Percentiles rank a stretch among this genome's conserved stretches.
Evolutionary conservation across 2,797 vertebrate genomes (phyloP).

Genomic region (Hemitrygon akajei): DNA sequence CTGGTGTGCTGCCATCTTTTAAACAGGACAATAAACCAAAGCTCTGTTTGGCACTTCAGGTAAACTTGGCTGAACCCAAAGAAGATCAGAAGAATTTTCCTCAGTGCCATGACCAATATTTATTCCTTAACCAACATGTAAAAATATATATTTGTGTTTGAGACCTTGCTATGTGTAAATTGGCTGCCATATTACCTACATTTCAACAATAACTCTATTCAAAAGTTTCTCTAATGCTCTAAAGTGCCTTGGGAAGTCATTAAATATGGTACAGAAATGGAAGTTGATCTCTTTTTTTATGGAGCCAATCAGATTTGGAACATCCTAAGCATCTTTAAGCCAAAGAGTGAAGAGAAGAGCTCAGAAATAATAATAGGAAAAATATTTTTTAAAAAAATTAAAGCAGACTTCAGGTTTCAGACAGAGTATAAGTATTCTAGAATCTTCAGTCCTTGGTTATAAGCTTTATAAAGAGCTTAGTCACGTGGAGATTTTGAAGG

Average conservation of each 20-base stretch:
- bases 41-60: not conserved
- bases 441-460: no score
- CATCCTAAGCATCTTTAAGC: not conserved
- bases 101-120: not conserved
- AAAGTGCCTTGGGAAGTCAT: not conserved
- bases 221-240: not conserved
- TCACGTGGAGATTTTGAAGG: not conserved
- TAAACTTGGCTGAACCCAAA: not conserved
- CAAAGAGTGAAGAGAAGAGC: not conserved
- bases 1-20: not conserved
- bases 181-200: not conserved
- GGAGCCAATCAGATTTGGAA: not conserved
- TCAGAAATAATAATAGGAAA: not conserved
- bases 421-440: not conserved
- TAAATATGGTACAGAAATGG: not conserved
- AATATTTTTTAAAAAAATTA: not conserved
- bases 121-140: not conserved
- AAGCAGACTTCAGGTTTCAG: not conserved
- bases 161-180: not conserved
- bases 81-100: not conserved
- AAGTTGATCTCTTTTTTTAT: not conserved
- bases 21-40: not conserved
- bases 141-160: not conserved
- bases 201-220: not conserved
- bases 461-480: not conserved